phyloP scores from a whole-genome alignment of 2,113 vertebrate species.

The Sceloporus tristichus region DNA sequence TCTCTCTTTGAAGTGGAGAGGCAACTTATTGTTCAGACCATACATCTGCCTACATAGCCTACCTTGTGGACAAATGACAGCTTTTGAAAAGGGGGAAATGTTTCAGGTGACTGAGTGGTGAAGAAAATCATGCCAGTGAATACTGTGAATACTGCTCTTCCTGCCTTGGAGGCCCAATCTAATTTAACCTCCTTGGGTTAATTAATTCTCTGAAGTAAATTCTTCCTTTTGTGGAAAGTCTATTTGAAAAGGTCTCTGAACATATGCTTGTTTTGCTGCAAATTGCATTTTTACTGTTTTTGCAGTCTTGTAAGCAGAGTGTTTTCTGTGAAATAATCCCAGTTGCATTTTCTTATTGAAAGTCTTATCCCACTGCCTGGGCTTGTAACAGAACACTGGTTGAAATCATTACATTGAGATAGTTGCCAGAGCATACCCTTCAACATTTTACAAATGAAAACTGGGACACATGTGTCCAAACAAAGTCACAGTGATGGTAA shows the following conservation, averaged over 20 bases:
- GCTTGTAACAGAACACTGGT: constrained; percentile 10
- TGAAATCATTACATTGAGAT: constrained; percentile 24
- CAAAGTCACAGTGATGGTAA: too few relatives aligned
- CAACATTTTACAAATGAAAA: too few relatives aligned
- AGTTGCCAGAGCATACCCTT: constrained; percentile 15
- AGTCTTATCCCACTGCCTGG: constrained; percentile 17
- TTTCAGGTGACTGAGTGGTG: neutral
- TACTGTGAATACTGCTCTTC: neutral
- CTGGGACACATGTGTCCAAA: too few relatives aligned
- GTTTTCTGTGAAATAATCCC: neutral
- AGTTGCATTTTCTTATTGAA: neutral
- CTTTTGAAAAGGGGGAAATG: too few relatives aligned
- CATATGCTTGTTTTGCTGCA: neutral
- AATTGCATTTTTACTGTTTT: constrained; percentile 10
- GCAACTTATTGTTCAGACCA: too few relatives aligned
- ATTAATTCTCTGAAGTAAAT: neutral
- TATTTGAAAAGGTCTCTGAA: too few relatives aligned
- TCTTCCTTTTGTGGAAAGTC: neutral
- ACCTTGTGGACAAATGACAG: neutral
- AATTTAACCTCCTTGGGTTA: neutral
- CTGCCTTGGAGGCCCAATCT: neutral
- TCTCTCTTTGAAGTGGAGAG: too few relatives aligned
- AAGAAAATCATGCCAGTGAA: neutral
- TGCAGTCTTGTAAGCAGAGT: neutral
- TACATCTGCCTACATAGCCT: too few relatives aligned